phyloP scores from a whole-genome alignment of 1,140 invertebrate genomes.

The Atta colombica region DNA sequence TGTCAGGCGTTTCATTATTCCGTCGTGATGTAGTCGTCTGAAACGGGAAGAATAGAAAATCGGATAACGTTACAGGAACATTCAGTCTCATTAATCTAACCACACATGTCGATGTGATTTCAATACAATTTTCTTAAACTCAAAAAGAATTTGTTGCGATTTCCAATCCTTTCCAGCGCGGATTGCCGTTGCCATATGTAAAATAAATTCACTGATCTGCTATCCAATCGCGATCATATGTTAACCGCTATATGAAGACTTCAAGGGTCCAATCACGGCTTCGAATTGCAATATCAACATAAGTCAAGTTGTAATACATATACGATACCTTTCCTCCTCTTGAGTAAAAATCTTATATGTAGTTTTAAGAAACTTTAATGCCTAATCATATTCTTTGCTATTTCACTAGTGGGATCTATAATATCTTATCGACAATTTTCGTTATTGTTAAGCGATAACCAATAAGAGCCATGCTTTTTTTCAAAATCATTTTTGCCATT shows the following conservation, averaged over 20 bases:
- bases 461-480: too few relatives aligned
- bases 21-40: neutral
- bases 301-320: slow-evolving; percentile 28
- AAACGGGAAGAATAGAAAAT: slow-evolving; percentile 1
- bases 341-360: slow-evolving; percentile 31
- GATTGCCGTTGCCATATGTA: neutral
- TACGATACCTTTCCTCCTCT: neutral
- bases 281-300: slow-evolving; percentile 50
- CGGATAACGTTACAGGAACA: slow-evolving; percentile 7
- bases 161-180: slow-evolving; percentile 1
- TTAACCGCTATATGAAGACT: slow-evolving; percentile 52
- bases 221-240: slow-evolving; percentile 7
- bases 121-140: slow-evolving; percentile 30
- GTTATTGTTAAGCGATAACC: too few relatives aligned
- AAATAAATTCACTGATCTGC: slow-evolving; percentile 20
- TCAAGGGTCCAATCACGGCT: slow-evolving; percentile 74
- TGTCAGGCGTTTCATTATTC: slow-evolving; percentile 30
- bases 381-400: slow-evolving; percentile 43
- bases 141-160: neutral
- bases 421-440: too few relatives aligned
- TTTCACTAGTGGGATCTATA: too few relatives aligned
- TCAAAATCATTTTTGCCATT: too few relatives aligned
- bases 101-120: slow-evolving; percentile 28
- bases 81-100: neutral
- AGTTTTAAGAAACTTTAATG: slow-evolving; percentile 39